phyloP scores from a whole-genome alignment of 2,113 vertebrate species.

The Lepus europaeus region DNA sequence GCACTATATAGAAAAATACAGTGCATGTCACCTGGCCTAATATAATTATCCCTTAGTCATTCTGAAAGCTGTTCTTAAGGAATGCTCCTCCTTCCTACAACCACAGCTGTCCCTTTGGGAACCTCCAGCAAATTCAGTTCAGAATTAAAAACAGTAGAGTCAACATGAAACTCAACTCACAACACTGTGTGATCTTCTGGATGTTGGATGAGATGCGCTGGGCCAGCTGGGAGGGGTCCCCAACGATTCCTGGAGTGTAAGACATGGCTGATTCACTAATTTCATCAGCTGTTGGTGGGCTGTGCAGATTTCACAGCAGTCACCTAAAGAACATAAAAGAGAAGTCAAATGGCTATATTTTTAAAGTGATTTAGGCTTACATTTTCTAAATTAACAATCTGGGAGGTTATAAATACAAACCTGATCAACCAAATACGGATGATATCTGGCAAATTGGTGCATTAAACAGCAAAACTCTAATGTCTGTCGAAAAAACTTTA shows the following conservation, averaged over 20 bases:
- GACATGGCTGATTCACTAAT: conserved; percentile 84
- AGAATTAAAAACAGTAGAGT: conserved; percentile 13
- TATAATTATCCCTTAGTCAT: background rate
- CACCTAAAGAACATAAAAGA: conserved; percentile 76
- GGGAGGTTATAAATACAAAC: background rate
- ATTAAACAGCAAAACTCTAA: conserved; percentile 22
- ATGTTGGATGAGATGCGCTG: conserved; percentile 90
- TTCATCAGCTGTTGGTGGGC: conserved; percentile 77
- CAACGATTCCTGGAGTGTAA: conserved; percentile 75
- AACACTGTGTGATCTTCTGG: conserved; percentile 91
- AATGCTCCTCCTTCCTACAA: background rate
- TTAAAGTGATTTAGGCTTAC: background rate
- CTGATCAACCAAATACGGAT: background rate
- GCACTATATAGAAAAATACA: background rate
- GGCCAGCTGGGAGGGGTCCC: conserved; percentile 87
- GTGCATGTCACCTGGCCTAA: background rate
- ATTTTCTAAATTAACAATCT: conserved; percentile 16
- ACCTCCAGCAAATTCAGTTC: background rate
- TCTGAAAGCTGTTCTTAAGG: background rate
- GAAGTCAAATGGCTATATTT: conserved; percentile 42
- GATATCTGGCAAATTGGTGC: background rate
- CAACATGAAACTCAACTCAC: conserved; percentile 85
- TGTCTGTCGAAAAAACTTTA: background rate
- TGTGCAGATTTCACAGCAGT: conserved; percentile 57
- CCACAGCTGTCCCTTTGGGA: background rate